Evolutionary conservation across 1,140 invertebrate genomes (phyloP), one percentile per base, ranked within the genome.

Genomic region (Atta colombica): DNA sequence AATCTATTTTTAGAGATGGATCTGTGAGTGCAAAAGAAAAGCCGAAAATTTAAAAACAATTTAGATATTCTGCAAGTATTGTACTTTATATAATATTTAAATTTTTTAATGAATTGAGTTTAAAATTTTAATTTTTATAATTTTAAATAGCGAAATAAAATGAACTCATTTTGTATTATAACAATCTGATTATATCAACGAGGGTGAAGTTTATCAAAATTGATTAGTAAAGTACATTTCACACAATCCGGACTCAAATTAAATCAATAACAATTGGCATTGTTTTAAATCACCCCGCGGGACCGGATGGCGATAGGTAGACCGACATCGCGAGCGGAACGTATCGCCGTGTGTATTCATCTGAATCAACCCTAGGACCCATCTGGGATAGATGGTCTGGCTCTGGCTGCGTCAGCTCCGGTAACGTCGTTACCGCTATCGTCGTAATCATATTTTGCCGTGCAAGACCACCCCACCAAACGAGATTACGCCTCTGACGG

Each of bases 351-450:
- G 53, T 80, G 77, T 74, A 89, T 80, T 65, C 88, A 86, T 89
- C 74, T 63, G 86, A 51, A 84, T 87, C 86, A 85, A 77, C 14
- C 65, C 60, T 51, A 71, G 65, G 53, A 82, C 74, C 86, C 86
- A 88, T 89, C 81, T 80, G 86, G 86, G 63, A 88, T 78, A 88
- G 88, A 89, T 86, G 65, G 80, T 63, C 84, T 58, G 72, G 80
- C 81, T 81, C 69, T 66, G 75, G 89, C 91, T 91, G 90, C 90
- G 87, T 90, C 91, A 89, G 90, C 90, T 86, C 72, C 82, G 75
- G 80, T 92, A 92, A 92, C 88, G 25, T 89, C 81, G 91, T 92
- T 92, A 92, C 81, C 90, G 88, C 90, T 91, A 92, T 91, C 90
- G 91, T 80, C 89, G 88, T 91, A 92, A 92, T 92, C 90, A 92